phyloP scores from a whole-genome alignment of 1,140 invertebrate species.

The Pristionchus pacificus region DNA sequence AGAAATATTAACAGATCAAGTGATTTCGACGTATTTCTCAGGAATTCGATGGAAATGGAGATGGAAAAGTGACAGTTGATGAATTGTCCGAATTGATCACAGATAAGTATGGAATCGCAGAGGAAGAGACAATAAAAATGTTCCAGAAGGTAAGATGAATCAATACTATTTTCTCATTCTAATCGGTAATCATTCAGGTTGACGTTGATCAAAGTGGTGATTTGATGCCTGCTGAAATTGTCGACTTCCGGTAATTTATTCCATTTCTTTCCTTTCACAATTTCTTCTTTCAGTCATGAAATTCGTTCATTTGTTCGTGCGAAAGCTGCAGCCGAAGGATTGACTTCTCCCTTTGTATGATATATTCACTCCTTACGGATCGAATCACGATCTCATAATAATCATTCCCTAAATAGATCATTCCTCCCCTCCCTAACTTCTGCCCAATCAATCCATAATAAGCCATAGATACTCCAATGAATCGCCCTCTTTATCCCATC shows the following conservation, averaged over 20 bases:
- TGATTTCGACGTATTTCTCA: conserved; percentile 9
- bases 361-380: too few species aligned
- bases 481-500: too few species aligned
- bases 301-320: neutral
- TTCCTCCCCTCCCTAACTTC: too few species aligned
- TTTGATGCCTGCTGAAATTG: conserved; percentile 52
- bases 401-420: too few species aligned
- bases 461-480: too few species aligned
- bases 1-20: neutral
- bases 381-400: too few species aligned
- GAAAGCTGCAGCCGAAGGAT: too few species aligned
- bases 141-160: conserved; percentile 41
- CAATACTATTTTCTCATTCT: neutral
- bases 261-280: neutral
- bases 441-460: too few species aligned
- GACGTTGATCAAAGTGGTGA: conserved; percentile 50
- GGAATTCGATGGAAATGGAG: conserved; percentile 52
- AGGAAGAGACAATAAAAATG: conserved; percentile 37
- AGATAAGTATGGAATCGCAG: conserved; percentile 48
- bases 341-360: too few species aligned
- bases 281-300: neutral
- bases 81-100: conserved; percentile 49
- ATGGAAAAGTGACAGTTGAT: conserved; percentile 49
- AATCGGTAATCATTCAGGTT: neutral
- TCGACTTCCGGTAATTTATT: conserved; percentile 46